Evolutionary conservation across 2,113 vertebrate genomes (phyloP), one percentile per base, ranked within the genome.

Genomic region (Trogon surrucura): DNA sequence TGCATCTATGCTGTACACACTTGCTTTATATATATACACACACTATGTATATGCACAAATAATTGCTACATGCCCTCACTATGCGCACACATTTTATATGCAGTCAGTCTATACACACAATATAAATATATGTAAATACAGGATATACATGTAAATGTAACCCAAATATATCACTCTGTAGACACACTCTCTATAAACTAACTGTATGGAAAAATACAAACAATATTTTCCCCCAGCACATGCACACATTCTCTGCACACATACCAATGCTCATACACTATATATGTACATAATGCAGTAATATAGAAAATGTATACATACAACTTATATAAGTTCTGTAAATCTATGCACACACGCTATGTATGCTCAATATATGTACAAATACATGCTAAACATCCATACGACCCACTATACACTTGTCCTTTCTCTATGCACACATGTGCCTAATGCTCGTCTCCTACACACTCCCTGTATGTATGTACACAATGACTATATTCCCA

Each of bases 391-490:
- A 10, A 51, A 67, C 13, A 13, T 56, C 22, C 45, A 3, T 26
- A 7, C 16, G 21, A 7, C 22, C 34, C 25, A 3, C 41, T 4
- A 9, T 9, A 8, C 2, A 51, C 2, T 1, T 6, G 16, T 9
- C 13, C 41, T 34, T 56, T 36, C 44, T 48, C 38, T 0, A 0
- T 3, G 30, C 45, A 20, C 26, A 3, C 19, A 1, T 4, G 6
- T 14, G 3, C 27, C 16, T 61, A 16, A 4, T 0, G 1, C 66
- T 53, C 9, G 2, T n/a, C 22, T 47, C 50, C 67, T 10, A 3
- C 3, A n/a, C 8, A 4, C n/a, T 2, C 44, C 69, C 47, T 14
- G 16, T 9, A 13, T 0, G 14, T 11, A 8, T 5, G 13, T 7
- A 21, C 8, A 14, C 15, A 53, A 3, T 1, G 11, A 34, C 58